phyloP scores from a whole-genome alignment of 1,140 invertebrate species.

The Drosophila pectinifera region DNA sequence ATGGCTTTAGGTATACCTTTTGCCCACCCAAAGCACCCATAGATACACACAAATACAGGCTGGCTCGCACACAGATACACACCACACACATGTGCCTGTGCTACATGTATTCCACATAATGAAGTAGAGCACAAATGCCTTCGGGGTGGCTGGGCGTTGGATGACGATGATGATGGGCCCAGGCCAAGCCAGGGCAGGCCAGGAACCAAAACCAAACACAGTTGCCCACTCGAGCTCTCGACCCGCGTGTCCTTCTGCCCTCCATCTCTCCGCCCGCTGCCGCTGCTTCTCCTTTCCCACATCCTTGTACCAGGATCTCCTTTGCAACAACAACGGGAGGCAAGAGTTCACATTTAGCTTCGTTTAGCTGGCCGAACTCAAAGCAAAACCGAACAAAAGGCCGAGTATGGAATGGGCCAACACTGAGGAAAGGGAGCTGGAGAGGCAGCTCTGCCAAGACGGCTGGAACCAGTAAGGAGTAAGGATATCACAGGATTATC shows the following conservation, averaged over 20 bases:
- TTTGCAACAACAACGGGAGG: conserved; percentile 41
- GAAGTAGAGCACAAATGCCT: conserved; percentile 72
- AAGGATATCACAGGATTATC: conserved; percentile 31
- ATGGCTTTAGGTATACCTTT: conserved; percentile 29
- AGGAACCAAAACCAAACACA: conserved; percentile 50
- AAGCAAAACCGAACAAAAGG: conserved; percentile 20
- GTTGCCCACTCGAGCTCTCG: conserved; percentile 50
- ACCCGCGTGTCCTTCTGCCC: conserved; percentile 6
- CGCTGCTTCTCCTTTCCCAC: not conserved
- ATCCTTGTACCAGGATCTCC: conserved; percentile 24
- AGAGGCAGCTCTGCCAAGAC: conserved; percentile 3
- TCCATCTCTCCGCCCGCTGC: not conserved
- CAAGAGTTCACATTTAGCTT: conserved; percentile 54
- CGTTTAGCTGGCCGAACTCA: conserved; percentile 30
- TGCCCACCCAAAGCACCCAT: conserved; percentile 36
- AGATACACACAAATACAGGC: conserved; percentile 23
- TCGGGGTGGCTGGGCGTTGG: conserved; percentile 22
- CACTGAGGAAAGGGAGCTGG: conserved; percentile 5
- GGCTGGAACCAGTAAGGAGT: conserved; percentile 12
- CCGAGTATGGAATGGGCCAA: conserved; percentile 5
- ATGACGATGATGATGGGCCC: conserved; percentile 24
- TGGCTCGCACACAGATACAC: conserved; percentile 10
- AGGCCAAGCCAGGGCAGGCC: not conserved
- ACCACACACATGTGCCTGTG: conserved; percentile 38
- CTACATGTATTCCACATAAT: conserved; percentile 66